Evolutionary conservation across 2,888 invertebrate genomes (phyloP), one percentile per base, ranked within the genome.

Genomic region (Eristalis pertinax): DNA sequence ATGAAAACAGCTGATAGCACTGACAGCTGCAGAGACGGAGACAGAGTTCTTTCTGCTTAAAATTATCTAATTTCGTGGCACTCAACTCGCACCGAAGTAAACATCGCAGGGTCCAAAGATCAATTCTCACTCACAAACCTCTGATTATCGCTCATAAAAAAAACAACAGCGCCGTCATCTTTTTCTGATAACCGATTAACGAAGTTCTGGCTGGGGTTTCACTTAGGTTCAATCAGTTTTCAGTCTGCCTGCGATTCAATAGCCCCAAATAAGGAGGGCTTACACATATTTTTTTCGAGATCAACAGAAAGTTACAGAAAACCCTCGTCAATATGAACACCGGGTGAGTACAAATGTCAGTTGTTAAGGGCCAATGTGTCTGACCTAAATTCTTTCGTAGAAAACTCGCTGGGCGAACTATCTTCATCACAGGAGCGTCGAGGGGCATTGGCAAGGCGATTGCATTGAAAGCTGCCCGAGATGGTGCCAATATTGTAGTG

Each of bases 341-440:
- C 29, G 84, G 87, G 87, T 87, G 50, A 79, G 84, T 67, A 41
- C 2, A 65, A 32, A 62, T 63, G 32, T 1, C 5, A 24, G 19
- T 41, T 64, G 26, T 26, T 13, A 63, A 24, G 32, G 29, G n/a
- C 32, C 50, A 62, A 38, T 50, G 50, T 70, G 32, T 15, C 4
- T 82, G 56, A 78, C 43, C 67, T 64, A 38, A 24, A n/a, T 75
- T 41, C 76, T 32, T 50, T 11, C 11, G 35, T 81, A 90, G 93
- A 24, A 92, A 95, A 92, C 92, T 95, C 88, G 97, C 97, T 89
- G 99, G 99, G 1, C 96, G 96, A 89, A 99, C 99, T 1, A 93
- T 98, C 76, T 98, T 99, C 91, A 97, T 99, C 89, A 98, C 99
- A 35, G 99, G 99, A 63, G 99, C 98, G 19, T 98, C 98, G 74